phyloP scores from a whole-genome alignment of 2,888 invertebrate genomes.

The Protonemura montana region DNA sequence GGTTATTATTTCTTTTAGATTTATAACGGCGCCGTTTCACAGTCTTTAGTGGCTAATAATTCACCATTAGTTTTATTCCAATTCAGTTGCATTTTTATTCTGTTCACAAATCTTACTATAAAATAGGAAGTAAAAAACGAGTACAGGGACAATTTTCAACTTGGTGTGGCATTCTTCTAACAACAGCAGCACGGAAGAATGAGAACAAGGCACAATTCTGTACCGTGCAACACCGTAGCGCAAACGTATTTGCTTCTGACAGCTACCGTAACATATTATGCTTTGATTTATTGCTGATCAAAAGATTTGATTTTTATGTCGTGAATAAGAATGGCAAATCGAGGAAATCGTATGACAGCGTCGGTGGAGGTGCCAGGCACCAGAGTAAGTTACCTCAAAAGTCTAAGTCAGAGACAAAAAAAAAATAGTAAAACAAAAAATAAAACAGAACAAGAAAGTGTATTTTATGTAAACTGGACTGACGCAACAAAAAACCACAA shows the following conservation, averaged over 20 bases:
- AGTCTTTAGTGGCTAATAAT: constrained; percentile 7
- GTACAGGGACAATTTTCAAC: neutral
- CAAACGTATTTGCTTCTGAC: neutral
- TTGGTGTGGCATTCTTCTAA: neutral
- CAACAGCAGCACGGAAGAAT: neutral
- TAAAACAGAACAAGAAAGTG: no score
- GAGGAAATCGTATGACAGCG: neutral
- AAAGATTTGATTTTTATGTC: neutral
- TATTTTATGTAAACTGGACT: no score
- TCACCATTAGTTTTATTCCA: neutral
- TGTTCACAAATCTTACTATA: neutral
- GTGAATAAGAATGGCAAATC: neutral
- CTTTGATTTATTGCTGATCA: constrained; percentile 12
- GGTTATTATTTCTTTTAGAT: neutral
- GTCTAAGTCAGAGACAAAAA: no score
- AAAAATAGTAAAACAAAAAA: no score
- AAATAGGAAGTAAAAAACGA: neutral
- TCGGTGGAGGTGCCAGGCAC: neutral
- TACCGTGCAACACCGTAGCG: neutral
- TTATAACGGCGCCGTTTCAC: neutral
- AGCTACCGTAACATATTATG: neutral
- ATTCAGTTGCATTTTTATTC: constrained; percentile 7
- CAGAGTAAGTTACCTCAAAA: neutral
- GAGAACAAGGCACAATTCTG: neutral
- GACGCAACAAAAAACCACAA: no score